These are phyloP conservation scores for Chrysina gloriosa DNA, from an alignment of 2,888 invertebrate species.

Conservation along the genomic window DNA sequence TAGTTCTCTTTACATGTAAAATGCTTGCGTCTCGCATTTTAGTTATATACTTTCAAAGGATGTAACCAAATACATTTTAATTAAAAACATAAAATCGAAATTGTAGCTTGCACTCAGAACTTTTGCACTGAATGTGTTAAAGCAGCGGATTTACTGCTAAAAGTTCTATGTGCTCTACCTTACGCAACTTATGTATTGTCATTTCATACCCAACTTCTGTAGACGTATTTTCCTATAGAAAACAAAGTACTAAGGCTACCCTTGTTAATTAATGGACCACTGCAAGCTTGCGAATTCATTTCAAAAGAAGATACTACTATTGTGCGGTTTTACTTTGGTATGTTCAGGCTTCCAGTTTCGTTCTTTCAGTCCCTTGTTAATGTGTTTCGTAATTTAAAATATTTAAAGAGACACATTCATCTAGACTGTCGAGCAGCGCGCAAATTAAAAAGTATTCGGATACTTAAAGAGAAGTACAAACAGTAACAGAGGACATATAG, in stretches of 20 bases:
- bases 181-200: too few species aligned
- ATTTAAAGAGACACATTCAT: not conserved
- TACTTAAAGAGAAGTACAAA: not conserved
- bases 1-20: too few species aligned
- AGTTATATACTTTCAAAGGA: too few species aligned
- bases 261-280: not conserved
- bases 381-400: too few species aligned
- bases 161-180: too few species aligned
- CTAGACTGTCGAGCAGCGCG: not conserved
- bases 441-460: not conserved
- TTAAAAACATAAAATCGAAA: too few species aligned
- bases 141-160: too few species aligned
- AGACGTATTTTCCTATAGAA: not conserved
- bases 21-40: too few species aligned
- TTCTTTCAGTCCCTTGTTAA: not conserved
- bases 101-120: too few species aligned
- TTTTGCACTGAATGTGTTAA: too few species aligned
- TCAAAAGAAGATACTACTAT: not conserved
- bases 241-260: not conserved
- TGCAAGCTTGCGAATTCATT: not conserved
- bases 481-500: not conserved
- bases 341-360: not conserved
- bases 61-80: too few species aligned
- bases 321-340: not conserved
- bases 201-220: too few species aligned